phyloP scores from a whole-genome alignment of 2,113 vertebrate genomes.

The Apteryx owenii region DNA sequence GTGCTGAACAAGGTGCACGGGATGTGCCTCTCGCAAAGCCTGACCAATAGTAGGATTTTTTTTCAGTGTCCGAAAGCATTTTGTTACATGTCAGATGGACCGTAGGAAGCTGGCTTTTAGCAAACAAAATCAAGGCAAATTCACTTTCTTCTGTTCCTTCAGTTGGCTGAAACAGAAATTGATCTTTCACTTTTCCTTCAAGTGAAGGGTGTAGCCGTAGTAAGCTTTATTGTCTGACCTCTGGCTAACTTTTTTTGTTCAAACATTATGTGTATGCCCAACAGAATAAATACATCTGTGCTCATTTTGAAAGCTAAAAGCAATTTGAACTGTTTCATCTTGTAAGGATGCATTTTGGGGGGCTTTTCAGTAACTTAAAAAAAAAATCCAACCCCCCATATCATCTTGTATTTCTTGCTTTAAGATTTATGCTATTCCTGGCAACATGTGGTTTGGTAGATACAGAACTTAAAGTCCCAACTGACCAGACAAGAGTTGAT shows the following conservation, averaged over 20 bases:
- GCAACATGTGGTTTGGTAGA: conserved; percentile 26
- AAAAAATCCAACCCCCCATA: background rate
- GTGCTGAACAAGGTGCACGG: background rate
- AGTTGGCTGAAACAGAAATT: background rate
- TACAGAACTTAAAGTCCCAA: conserved; percentile 7
- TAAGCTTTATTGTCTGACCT: background rate
- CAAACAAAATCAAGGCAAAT: background rate
- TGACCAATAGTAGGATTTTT: background rate
- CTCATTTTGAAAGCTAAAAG: background rate
- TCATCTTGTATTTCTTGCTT: conserved; percentile 21
- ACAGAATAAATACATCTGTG: conserved; percentile 22
- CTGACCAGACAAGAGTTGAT: conserved; percentile 26
- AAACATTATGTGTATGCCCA: background rate
- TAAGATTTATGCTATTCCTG: conserved; percentile 34
- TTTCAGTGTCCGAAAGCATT: background rate
- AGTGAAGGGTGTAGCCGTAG: background rate
- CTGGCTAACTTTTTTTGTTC: conserved; percentile 24
- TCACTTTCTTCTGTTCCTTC: background rate
- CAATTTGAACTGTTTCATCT: background rate
- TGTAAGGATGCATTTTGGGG: background rate
- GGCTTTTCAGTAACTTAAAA: background rate
- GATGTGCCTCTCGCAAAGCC: background rate
- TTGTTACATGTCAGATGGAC: background rate
- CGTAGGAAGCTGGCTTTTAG: background rate
- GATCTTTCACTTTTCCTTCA: background rate